Evolutionary conservation across 2,113 vertebrate species (phyloP).

Genomic region (Chamaetylas fuelleborni): DNA sequence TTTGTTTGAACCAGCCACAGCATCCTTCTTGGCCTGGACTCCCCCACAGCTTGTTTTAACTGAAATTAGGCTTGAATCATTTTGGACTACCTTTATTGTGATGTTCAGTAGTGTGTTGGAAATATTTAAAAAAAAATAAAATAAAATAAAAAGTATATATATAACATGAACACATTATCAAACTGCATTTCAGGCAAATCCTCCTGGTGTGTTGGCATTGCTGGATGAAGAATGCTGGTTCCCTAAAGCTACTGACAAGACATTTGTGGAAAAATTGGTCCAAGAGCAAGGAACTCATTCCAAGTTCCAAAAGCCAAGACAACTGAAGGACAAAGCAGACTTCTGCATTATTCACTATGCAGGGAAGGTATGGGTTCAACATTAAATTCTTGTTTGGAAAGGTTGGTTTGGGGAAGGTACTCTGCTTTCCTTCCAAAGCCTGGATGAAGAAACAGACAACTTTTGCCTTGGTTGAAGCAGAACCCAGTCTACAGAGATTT

Average conservation of each 20-base stretch:
- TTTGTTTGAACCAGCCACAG: not conserved
- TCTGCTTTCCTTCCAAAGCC: not conserved
- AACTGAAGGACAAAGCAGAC: slow-evolving; percentile 96
- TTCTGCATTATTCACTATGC: slow-evolving; percentile 99
- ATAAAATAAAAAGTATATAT: too few relatives aligned
- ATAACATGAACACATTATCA: not conserved
- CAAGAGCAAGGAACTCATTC: slow-evolving; percentile 96
- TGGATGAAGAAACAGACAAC: not conserved
- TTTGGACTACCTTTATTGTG: not conserved
- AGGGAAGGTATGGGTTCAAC: slow-evolving; percentile 80
- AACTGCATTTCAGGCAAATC: slow-evolving; percentile 81
- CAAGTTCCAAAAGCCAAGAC: slow-evolving; percentile 95
- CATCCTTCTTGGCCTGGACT: not conserved
- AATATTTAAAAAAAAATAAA: too few relatives aligned
- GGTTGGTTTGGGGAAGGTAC: not conserved
- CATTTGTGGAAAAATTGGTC: slow-evolving; percentile 93
- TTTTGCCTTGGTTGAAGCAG: not conserved
- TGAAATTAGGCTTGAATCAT: not conserved
- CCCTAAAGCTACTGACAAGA: slow-evolving; percentile 97
- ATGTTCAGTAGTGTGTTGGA: not conserved
- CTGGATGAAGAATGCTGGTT: slow-evolving; percentile 99
- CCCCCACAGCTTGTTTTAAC: not conserved
- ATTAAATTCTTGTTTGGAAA: not conserved
- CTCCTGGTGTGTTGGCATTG: slow-evolving; percentile 91
- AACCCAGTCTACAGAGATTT: not conserved